Evolutionary conservation across 2,797 vertebrate genomes (phyloP).

Genomic region (Spea hammondii): DNA sequence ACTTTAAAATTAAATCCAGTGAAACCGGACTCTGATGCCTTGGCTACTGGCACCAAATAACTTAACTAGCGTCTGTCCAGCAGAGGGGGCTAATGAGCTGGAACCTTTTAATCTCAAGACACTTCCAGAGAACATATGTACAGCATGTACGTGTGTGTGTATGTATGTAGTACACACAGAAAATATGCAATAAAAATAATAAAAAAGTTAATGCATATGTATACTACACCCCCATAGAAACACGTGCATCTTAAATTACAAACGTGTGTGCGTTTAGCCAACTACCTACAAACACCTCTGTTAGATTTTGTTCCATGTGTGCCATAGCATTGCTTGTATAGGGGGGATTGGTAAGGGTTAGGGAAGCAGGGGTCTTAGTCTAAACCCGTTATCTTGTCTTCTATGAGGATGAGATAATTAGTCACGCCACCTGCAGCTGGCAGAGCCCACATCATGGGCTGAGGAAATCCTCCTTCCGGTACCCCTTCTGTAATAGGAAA

Average conservation of each 20-base stretch:
- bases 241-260: slow-evolving; percentile 28
- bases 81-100: background rate
- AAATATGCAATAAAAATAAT: too few relatives aligned
- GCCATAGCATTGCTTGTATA: background rate
- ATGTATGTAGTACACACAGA: too few relatives aligned
- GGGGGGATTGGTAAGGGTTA: background rate
- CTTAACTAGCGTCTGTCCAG: background rate
- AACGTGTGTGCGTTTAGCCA: background rate
- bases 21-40: too few relatives aligned
- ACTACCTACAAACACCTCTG: slow-evolving; percentile 14
- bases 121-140: background rate
- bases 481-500: slow-evolving; percentile 69
- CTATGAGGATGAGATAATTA: background rate
- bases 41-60: background rate
- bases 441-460: slow-evolving; percentile 60
- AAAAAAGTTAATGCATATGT: too few relatives aligned
- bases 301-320: background rate
- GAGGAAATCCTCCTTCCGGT: slow-evolving; percentile 75
- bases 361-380: background rate
- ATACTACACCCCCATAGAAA: too few relatives aligned
- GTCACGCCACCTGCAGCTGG: background rate
- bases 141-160: background rate
- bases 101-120: background rate
- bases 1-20: too few relatives aligned
- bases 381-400: background rate